Conservation (phyloP, 1,140 invertebrate genomes). For the Brachionus calyciflorus region DNA sequence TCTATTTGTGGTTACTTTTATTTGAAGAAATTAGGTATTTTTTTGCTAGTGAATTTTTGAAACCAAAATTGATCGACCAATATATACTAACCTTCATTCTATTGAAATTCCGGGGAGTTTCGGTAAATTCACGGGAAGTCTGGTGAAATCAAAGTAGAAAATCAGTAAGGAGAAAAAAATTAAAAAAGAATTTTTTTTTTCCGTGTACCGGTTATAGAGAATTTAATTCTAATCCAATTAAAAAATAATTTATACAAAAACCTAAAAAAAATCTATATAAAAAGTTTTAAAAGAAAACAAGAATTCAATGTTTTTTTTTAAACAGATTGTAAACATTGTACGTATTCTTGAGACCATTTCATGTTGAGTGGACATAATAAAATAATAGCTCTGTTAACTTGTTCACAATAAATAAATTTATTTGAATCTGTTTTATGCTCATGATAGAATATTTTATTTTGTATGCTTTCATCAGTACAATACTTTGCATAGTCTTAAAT, state of each 20-base stretch:
- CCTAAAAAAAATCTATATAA: background rate
- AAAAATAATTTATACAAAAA: slow-evolving; percentile 5
- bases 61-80: no score
- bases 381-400: background rate
- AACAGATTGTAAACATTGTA: slow-evolving; percentile 22
- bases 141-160: no score
- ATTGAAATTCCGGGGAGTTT: no score
- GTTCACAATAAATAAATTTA: slow-evolving; percentile 46
- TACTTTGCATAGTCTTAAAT: background rate
- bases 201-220: background rate
- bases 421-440: background rate
- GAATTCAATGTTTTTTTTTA: background rate
- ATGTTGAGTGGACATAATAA: slow-evolving; percentile 20
- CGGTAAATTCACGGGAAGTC: no score
- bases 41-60: no score
- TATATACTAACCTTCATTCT: no score
- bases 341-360: slow-evolving; percentile 31
- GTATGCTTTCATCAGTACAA: slow-evolving; percentile 30
- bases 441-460: slow-evolving; percentile 10
- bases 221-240: background rate
- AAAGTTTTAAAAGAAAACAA: slow-evolving; percentile 7
- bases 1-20: no score
- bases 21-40: no score
- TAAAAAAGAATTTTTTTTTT: background rate
- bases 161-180: no score